Percentiles rank a stretch among this genome's conserved stretches.
Evolutionary conservation across 2,888 invertebrate genomes (phyloP).

Genomic region (Drosophila putrida): DNA sequence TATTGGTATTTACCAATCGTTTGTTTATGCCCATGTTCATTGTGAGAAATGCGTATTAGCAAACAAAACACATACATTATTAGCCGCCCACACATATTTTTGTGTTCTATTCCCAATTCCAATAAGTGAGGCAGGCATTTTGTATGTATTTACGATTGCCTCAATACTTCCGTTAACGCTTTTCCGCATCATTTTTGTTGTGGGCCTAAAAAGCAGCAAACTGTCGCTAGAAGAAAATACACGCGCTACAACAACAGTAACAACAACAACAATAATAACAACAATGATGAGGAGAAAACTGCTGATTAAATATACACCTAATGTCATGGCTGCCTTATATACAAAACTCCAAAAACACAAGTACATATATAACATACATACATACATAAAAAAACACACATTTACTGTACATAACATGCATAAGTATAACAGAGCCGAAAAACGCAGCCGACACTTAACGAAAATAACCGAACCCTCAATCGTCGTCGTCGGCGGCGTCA

Average conservation of each 20-base stretch:
- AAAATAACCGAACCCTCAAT: constrained; percentile 33
- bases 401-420: constrained; percentile 10
- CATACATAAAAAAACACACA: too few relatives aligned
- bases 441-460: constrained; percentile 21
- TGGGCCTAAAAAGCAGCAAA: constrained; percentile 53
- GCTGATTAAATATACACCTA: constrained; percentile 76
- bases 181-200: constrained; percentile 69
- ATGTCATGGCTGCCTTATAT: constrained; percentile 42
- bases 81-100: constrained; percentile 3
- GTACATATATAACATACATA: constrained; percentile 27
- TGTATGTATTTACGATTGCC: constrained; percentile 38
- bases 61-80: constrained; percentile 21
- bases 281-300: constrained; percentile 42
- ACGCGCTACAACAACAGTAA: constrained; percentile 51
- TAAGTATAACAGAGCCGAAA: constrained; percentile 27
- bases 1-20: constrained; percentile 50
- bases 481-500: constrained; percentile 37
- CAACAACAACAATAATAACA: constrained; percentile 30
- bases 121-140: constrained; percentile 18
- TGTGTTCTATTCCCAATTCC: constrained; percentile 23
- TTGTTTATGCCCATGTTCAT: constrained; percentile 40
- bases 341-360: constrained; percentile 26
- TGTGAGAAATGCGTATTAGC: constrained; percentile 47
- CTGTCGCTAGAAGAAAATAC: constrained; percentile 65
- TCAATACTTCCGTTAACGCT: constrained; percentile 57